These are phyloP conservation scores for Pyrrhia umbra DNA, from an alignment of 2,888 invertebrate species.

Conservation along the genomic window DNA sequence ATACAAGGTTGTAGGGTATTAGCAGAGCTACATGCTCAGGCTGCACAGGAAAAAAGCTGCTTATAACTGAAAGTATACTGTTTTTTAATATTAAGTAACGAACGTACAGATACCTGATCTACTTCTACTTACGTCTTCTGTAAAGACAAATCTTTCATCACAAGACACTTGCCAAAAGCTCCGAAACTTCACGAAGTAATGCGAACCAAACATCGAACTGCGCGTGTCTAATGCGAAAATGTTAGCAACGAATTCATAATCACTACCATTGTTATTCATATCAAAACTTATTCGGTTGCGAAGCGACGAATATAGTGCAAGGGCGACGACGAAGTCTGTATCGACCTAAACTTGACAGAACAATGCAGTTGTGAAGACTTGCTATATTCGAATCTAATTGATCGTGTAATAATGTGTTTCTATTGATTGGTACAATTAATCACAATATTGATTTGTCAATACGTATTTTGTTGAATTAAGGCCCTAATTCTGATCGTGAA, in stretches of 20 bases:
- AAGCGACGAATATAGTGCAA: constrained; percentile 74
- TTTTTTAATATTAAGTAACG: too few species aligned
- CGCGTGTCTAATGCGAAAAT: constrained; percentile 71
- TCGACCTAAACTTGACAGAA: constrained; percentile 65
- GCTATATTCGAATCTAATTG: constrained; percentile 50
- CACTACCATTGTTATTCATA: constrained; percentile 69
- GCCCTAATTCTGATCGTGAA: not conserved
- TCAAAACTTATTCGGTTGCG: constrained; percentile 65
- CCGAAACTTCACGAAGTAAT: constrained; percentile 17
- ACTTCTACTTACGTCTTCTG: not conserved
- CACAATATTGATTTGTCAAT: constrained; percentile 18
- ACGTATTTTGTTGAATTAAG: constrained; percentile 15
- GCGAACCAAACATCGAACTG: constrained; percentile 49
- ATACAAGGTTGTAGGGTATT: too few species aligned
- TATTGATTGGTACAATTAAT: constrained; percentile 44
- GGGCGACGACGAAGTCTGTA: constrained; percentile 61
- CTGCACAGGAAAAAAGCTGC: too few species aligned
- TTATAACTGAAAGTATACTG: too few species aligned
- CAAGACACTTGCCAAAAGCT: constrained; percentile 38
- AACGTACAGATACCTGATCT: too few species aligned
- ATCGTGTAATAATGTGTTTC: constrained; percentile 51
- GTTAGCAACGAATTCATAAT: constrained; percentile 75
- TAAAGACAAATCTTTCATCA: constrained; percentile 8
- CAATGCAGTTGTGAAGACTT: constrained; percentile 59
- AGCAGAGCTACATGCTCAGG: too few species aligned